phyloP scores from a whole-genome alignment of 2,113 vertebrate genomes.

The Cheilinus undulatus region DNA sequence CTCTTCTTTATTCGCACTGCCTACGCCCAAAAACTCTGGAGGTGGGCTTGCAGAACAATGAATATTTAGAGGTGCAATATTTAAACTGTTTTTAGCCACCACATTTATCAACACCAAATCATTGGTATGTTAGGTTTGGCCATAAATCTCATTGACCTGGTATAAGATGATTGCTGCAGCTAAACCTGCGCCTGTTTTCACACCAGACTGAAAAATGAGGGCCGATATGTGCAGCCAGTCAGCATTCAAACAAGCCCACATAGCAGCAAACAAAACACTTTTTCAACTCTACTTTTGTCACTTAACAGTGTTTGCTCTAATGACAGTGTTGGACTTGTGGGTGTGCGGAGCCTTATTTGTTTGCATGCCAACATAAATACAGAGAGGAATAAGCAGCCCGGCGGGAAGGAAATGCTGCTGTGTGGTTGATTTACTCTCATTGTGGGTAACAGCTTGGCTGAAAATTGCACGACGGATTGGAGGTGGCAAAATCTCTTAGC shows the following conservation, averaged over 20 bases:
- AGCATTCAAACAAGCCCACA: constrained; percentile 44
- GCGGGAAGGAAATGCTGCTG: constrained; percentile 37
- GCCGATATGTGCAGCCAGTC: constrained; percentile 41
- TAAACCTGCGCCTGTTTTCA: too few species aligned
- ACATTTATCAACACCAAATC: too few species aligned
- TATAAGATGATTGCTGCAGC: too few species aligned
- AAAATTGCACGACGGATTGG: constrained; percentile 33
- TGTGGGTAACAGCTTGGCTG: constrained; percentile 58
- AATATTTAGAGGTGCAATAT: too few species aligned
- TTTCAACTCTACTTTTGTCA: constrained; percentile 32
- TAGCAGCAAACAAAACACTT: constrained; percentile 22
- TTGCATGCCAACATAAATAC: constrained; percentile 65
- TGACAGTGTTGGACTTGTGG: constrained; percentile 60
- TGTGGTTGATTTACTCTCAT: constrained; percentile 65
- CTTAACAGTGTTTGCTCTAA: constrained; percentile 61
- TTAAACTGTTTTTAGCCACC: too few species aligned
- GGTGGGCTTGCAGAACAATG: too few species aligned
- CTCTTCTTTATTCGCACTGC: too few species aligned
- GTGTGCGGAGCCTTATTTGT: constrained; percentile 53
- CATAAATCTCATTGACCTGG: too few species aligned
- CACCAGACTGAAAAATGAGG: too few species aligned
- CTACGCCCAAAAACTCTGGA: too few species aligned
- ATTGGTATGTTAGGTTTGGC: too few species aligned
- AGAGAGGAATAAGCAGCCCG: constrained; percentile 29
- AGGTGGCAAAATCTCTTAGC: constrained; percentile 61